Evolutionary conservation across 2,888 invertebrate genomes (phyloP).

Genomic region (Anthrax anthrax): DNA sequence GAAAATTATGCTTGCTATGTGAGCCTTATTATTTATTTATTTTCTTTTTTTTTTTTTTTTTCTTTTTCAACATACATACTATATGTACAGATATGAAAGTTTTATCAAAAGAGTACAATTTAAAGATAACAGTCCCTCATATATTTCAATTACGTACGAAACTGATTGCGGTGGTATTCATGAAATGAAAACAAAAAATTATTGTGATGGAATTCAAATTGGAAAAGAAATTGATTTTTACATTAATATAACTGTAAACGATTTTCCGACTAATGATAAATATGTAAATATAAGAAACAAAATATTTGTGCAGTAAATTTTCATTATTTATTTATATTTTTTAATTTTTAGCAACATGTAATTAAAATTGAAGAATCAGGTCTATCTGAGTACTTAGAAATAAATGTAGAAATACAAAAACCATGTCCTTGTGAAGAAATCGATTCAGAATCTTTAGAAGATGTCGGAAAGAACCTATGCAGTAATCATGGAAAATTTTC

Average conservation of each 20-base stretch:
- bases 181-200: slow-evolving; percentile 36
- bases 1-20: neutral
- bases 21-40: neutral
- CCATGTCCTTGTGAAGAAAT: slow-evolving; percentile 48
- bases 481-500: slow-evolving; percentile 41
- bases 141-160: slow-evolving; percentile 52
- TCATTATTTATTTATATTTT: neutral
- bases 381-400: slow-evolving; percentile 50
- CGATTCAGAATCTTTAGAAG: slow-evolving; percentile 15
- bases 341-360: slow-evolving; percentile 29
- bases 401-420: slow-evolving; percentile 60
- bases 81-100: slow-evolving; percentile 52
- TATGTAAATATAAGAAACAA: slow-evolving; percentile 24
- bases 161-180: slow-evolving; percentile 51
- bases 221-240: slow-evolving; percentile 49
- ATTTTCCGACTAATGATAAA: slow-evolving; percentile 40
- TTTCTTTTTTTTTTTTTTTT: neutral
- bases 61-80: too few species aligned
- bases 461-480: slow-evolving; percentile 27
- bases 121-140: slow-evolving; percentile 45
- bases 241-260: slow-evolving; percentile 43
- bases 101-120: slow-evolving; percentile 51
- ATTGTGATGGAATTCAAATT: slow-evolving; percentile 46
- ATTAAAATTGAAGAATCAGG: slow-evolving; percentile 63
- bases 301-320: neutral